Base-by-base conservation (phyloP, 1,140 invertebrate genomes). In the Penaeus vannamei region DNA sequence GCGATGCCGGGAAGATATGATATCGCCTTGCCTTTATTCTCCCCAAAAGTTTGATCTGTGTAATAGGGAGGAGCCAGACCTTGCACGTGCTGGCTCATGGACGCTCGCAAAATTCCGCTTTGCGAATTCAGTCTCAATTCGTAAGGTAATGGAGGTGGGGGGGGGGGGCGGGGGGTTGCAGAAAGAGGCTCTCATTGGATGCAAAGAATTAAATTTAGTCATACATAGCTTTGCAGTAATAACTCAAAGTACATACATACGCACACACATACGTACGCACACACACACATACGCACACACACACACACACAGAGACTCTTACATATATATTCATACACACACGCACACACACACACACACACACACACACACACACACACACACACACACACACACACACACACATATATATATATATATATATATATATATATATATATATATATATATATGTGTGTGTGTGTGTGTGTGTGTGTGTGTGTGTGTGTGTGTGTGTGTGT, bases 311-410 rank as follows among this genome's bases (percentile, higher is more conserved):
- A 82, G 42, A 82, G 42, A 82, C 80, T 59, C 80, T 59, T 17
- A 82, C 80, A 82, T 59, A 82, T 59, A 82, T 59, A 82, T 59
- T 59, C 53, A 82, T 26, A 82, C 80, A 82, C 80, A 82, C 80
- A 82, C 80, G 60, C 80, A 82, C 80, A 82, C 80, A 82, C 80
- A 82, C 80, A 82, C 42, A 82, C 80, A 82, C 80, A 82, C 80
- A 82, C 80, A 82, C 80, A 82, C 46, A 82, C 80, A 82, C 80
- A 82, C 77, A 80, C 77, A 80, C 72, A 82, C 80, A 82, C 80
- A 82, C 80, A 82, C 80, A 82, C 80, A 82, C 80, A 82, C 80
- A 82, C 81, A 84, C 81, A 84, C 81, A 84, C 81, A 84, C 81
- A 84, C 81, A 84, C 81, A 84, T 32, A 82, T n/a, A n/a, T n/a